Base-by-base conservation (phyloP, 2,888 invertebrate genomes). In the Pandemis corylana region DNA sequence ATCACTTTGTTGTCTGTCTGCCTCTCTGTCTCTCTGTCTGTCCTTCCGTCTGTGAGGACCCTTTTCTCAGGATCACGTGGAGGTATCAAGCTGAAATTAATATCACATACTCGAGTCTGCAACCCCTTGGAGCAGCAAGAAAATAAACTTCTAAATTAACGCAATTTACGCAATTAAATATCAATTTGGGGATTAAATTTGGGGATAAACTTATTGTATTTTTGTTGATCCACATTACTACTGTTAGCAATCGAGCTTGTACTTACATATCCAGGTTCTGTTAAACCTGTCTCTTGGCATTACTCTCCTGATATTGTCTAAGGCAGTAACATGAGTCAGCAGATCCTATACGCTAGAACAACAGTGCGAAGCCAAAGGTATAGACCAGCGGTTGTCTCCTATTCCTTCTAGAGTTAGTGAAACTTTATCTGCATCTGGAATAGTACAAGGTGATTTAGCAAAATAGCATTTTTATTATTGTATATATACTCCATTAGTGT, bases 391-490 rank as follows among this genome's bases (percentile, higher is more conserved):
- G 20, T 9, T 53, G 44, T 70, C 64, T 5, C 13, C 13, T 15
- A 70, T 64, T 3, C 70, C 70, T 20, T 70, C 70, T 15, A 53
- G 12, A 12, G 46, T 63, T 10, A 70, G 42, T 15, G 70, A 70
- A 0, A 70, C 64, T 13, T 36, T 64, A 13, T 71, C 63, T 44
- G 53, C 56, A 7, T 71, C 64, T 71, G 63, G 46, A 53, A 71
- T 71, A 4, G 2, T 46, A 53, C 63, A 53, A 7, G 71, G 64
- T 44, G 71, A 56, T 44, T 59, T 71, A 44, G 13, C 44, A 64
- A n/a, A 1, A 71, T 15, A 9, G 71, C 71, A 71, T 71, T 71
- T 56, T 71, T 69, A 56, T n/a, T n/a, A n/a, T n/a, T n/a, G n/a
- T 71, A 71, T 28, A 71, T 71, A n/a, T 71, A 71, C 42, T 71